Evolutionary conservation across 1,140 invertebrate genomes (phyloP).

Genomic region (Diprion similis): DNA sequence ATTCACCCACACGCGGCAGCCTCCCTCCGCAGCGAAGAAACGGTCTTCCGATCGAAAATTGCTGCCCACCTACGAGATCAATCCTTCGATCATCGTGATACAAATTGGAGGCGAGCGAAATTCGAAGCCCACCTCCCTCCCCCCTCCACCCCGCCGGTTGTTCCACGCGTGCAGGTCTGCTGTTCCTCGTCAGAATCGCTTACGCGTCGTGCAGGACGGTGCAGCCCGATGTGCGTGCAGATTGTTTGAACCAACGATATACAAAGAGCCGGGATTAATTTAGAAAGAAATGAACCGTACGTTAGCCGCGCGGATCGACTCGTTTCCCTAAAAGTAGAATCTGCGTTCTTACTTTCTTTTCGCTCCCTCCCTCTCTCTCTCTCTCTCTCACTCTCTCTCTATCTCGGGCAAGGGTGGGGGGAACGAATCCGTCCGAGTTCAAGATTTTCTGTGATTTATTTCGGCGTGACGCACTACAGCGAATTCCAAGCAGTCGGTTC

Average conservation of each 20-base stretch:
- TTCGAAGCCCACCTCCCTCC: too few species aligned
- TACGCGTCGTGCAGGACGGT: not conserved
- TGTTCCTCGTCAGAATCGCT: too few species aligned
- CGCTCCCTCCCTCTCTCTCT: constrained; percentile 8
- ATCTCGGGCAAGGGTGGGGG: not conserved
- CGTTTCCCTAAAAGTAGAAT: constrained; percentile 1
- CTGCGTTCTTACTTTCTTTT: not conserved
- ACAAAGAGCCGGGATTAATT: not conserved
- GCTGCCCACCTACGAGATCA: not conserved
- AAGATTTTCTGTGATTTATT: not conserved
- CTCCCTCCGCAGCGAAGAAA: not conserved
- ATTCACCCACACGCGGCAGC: too few species aligned
- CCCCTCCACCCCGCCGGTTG: too few species aligned
- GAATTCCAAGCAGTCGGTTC: not conserved
- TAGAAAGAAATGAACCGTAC: constrained; percentile 1
- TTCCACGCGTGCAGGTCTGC: too few species aligned
- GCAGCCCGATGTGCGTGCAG: not conserved
- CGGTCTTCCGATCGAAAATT: not conserved
- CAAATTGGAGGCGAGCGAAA: not conserved
- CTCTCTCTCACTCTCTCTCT: constrained; percentile 13
- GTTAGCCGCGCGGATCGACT: not conserved
- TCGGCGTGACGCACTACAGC: not conserved
- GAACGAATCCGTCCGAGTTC: not conserved
- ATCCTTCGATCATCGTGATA: not conserved
- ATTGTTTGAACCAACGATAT: not conserved